Percentiles rank a stretch among this genome's conserved stretches.
Conservation (phyloP, 2,113 vertebrate genomes). For the Rhagologus leucostigma region DNA sequence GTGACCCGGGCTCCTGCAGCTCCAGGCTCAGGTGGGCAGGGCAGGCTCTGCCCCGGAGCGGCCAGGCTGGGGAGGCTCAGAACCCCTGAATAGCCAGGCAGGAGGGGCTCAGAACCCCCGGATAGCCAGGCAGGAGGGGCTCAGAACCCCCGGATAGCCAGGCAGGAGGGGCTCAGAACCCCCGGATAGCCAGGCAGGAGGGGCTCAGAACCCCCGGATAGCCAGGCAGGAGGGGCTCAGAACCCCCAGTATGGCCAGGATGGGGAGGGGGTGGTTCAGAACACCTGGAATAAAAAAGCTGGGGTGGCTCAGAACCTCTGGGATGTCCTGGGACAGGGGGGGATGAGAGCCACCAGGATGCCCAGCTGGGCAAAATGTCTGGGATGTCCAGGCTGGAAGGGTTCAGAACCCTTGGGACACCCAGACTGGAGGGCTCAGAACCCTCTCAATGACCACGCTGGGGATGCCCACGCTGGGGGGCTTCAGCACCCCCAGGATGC, state of each 20-base stretch:
- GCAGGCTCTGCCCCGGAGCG: fast-evolving
- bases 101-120: background rate
- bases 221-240: fast-evolving
- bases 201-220: fast-evolving
- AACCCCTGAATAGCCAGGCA: too few species aligned
- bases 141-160: too few species aligned
- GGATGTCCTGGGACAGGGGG: background rate
- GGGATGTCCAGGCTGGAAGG: background rate
- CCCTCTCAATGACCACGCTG: background rate
- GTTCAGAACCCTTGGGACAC: background rate
- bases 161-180: background rate
- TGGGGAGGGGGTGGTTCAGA: background rate
- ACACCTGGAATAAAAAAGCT: background rate
- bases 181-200: fast-evolving
- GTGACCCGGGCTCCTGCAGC: fast-evolving
- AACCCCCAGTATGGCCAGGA: background rate
- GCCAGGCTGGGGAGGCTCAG: too few species aligned
- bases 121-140: too few species aligned
- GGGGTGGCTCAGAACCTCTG: background rate
- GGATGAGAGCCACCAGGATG: background rate
- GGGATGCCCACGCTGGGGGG: background rate
- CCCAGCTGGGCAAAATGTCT: background rate
- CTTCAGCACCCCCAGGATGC: background rate
- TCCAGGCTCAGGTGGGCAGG: fast-evolving
- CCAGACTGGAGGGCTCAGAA: background rate